Base-by-base conservation (phyloP, 2,797 vertebrate species). In the Urophycis tenuis region DNA sequence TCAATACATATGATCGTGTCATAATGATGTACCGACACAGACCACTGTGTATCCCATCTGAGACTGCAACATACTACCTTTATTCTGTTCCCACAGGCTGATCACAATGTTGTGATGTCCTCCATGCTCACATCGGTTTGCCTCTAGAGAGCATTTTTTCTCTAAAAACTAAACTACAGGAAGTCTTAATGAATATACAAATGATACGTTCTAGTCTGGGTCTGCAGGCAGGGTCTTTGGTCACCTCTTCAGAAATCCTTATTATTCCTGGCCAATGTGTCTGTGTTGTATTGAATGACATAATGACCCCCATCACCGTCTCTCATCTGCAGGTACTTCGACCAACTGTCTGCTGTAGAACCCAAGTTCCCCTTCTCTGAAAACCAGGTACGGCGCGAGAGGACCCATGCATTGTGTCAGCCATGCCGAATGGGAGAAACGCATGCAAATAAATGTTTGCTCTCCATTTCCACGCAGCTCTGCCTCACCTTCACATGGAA, bases 401-500 rank as follows among this genome's bases (percentile, higher is more conserved):
- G 60, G 3, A 60, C 22, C 1, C 29, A 29, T 1, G 11, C 17
- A 9, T n/a, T 11, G n/a, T n/a, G n/a, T 29, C 60, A 67, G 60
- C 9, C 60, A 29, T 12, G 60, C 9, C 4, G n/a, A 67, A 67
- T 29, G 5, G 60, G 25, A 67, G 9, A 30, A 29, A 67, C 60
- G 3, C 22, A 25, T 67, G 60, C 60, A 67, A 29, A 67, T 67
- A 29, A 29, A 67, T 12, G 60, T 14, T 67, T 29, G n/a, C 10
- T 84, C 17, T 85, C 75, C 88, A 53, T 91, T 73, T 88, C 73
- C 86, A 83, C 88, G 7, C 87, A 99, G 97, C 92, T 99, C 83
- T 98, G 96, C 89, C 89, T 99, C 89, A 98, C 96, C 17, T 99
- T 99, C 91, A 99, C 96, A 0, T 99, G 98, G 98, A 99, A 98